Evolutionary conservation across 1,140 invertebrate genomes (phyloP).

Genomic region (Drosophila watanabei): DNA sequence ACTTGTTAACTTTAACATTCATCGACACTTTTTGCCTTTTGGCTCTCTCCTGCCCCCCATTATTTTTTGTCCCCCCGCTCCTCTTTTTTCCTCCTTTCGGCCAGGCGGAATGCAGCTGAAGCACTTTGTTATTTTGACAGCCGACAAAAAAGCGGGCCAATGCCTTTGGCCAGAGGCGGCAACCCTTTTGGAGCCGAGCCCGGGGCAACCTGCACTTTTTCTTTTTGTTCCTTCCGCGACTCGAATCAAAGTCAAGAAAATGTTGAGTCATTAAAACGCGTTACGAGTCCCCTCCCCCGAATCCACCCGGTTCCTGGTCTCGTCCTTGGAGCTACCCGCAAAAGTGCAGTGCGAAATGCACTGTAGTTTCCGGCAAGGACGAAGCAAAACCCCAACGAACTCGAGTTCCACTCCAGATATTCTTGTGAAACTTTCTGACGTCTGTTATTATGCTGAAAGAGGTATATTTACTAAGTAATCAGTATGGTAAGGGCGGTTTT

Average conservation of each 20-base stretch:
- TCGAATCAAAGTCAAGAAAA: slow-evolving; percentile 78
- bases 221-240: slow-evolving; percentile 56
- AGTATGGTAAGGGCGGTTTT: neutral
- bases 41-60: neutral
- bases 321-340: slow-evolving; percentile 28
- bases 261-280: slow-evolving; percentile 76
- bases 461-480: slow-evolving; percentile 23
- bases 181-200: slow-evolving; percentile 5
- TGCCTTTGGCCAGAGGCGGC: slow-evolving; percentile 41
- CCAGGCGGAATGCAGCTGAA: slow-evolving; percentile 49
- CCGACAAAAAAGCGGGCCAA: slow-evolving; percentile 54
- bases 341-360: slow-evolving; percentile 67
- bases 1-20: slow-evolving; percentile 79
- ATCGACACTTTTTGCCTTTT: slow-evolving; percentile 74
- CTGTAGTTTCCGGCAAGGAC: slow-evolving; percentile 29
- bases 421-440: slow-evolving; percentile 22
- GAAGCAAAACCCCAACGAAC: slow-evolving; percentile 9
- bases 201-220: slow-evolving; percentile 48
- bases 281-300: slow-evolving; percentile 11
- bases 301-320: no score
- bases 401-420: slow-evolving; percentile 38
- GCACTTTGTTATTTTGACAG: slow-evolving; percentile 79
- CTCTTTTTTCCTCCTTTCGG: slow-evolving; percentile 5
- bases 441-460: neutral
- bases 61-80: neutral